Evolutionary conservation across 2,888 invertebrate genomes (phyloP), one percentile per base, ranked within the genome.

Genomic region (Tiphia femorata): DNA sequence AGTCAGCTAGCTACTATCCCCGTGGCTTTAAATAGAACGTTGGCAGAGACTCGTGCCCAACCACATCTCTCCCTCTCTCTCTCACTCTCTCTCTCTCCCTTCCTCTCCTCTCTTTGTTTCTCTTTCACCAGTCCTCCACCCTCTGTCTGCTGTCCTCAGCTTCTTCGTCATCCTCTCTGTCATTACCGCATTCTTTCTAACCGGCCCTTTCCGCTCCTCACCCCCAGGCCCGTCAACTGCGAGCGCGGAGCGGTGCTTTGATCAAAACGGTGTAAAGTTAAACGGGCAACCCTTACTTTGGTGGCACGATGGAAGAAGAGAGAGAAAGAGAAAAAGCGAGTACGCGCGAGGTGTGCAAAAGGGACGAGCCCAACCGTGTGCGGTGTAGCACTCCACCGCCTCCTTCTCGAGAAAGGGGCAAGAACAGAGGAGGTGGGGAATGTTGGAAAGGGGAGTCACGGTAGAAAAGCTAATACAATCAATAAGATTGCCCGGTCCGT

Each of bases 11-110:
- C 67, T 60, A 58, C 75, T 72, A 73, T 67, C 75, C 75, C 66
- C 67, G 71, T 68, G 70, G 73, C 75, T 80, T 80, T 80, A 80
- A 80, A 80, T 80, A 80, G 79, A 80, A 80, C 78, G 68, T 79
- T 79, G 80, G 78, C 79, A 78, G 68, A 73, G 76, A 62, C 70
- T 75, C 64, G 52, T 62, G 62, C 65, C 65, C 70, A 61, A 67
- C 62, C 58, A 52, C 51, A 50, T 52, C 58, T 48, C 51, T 38
- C 41, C 41, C 38, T 40, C 38, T 37, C 35, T 20, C 35, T 21
- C 37, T 35, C 47, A 30, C 42, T 14, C 27, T 46, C 41, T n/a
- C 23, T 8, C 52, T 50, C 49, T 47, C 53, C 53, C 60, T 54
- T 51, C 54, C 60, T 46, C 49, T 62, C 43, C 54, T 48, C 47